Evolutionary conservation across 2,113 vertebrate species (phyloP).

Genomic region (Aix galericulata): DNA sequence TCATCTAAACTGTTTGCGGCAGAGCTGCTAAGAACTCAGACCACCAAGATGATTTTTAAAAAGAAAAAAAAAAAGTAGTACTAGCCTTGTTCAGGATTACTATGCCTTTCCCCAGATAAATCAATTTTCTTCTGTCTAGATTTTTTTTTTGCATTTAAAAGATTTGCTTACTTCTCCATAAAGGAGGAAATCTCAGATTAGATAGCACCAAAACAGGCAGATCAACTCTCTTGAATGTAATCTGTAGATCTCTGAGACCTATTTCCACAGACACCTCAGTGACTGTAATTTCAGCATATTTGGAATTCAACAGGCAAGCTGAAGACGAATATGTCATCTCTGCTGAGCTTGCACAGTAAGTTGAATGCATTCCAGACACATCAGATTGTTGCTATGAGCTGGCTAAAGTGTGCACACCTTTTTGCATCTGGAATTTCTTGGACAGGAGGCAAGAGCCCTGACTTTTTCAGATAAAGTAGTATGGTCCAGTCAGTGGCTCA

Average conservation of each 20-base stretch:
- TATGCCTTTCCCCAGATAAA: background rate
- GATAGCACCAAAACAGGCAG: background rate
- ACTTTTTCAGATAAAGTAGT: background rate
- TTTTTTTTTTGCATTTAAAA: background rate
- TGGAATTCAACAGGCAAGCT: background rate
- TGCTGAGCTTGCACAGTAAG: background rate
- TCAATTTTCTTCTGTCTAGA: background rate
- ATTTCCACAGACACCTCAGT: background rate
- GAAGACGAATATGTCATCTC: background rate
- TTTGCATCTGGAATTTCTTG: background rate
- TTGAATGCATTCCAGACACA: background rate
- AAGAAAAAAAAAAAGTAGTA: background rate
- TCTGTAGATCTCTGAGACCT: background rate
- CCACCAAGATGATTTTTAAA: background rate
- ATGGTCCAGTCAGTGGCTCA: background rate
- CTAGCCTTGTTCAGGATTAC: background rate
- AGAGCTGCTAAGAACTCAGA: background rate
- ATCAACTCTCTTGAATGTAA: background rate
- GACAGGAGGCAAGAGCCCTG: background rate
- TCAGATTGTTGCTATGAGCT: background rate
- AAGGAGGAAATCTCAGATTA: background rate
- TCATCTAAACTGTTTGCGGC: background rate
- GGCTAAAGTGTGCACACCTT: background rate
- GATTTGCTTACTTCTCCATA: background rate
- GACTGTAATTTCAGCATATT: background rate